Percentiles rank a stretch among this genome's conserved stretches.
Conservation (phyloP, 2,113 vertebrate genomes). For the Rutilus rutilus region DNA sequence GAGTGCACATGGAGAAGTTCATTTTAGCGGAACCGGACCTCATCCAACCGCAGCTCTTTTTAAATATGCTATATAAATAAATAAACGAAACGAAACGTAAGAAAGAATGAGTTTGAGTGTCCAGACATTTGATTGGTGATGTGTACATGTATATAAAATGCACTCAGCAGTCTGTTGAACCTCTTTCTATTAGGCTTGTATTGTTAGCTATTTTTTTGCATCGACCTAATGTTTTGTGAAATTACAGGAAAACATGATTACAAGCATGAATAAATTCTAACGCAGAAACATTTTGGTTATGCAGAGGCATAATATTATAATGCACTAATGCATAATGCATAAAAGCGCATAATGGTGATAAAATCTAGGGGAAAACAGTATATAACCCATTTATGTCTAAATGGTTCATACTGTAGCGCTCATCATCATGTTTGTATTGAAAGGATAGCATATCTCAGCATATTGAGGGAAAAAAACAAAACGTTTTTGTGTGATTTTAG, state of each 20-base stretch:
- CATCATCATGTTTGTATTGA: not conserved
- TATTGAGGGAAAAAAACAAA: not conserved
- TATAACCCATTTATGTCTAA: slow-evolving; percentile 64
- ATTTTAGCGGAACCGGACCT: too few relatives aligned
- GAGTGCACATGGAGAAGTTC: too few relatives aligned
- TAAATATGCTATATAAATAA: too few relatives aligned
- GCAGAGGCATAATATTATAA: not conserved
- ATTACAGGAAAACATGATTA: not conserved
- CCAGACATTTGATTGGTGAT: not conserved
- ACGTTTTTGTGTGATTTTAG: not conserved
- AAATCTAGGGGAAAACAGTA: slow-evolving; percentile 49
- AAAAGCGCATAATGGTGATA: slow-evolving; percentile 10
- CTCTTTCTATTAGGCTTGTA: not conserved
- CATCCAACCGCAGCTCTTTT: too few relatives aligned
- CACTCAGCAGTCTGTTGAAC: not conserved
- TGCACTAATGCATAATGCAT: slow-evolving; percentile 8
- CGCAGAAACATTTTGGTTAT: not conserved
- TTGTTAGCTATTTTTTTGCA: not conserved
- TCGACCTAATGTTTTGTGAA: slow-evolving; percentile 4
- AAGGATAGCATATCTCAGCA: not conserved
- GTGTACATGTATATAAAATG: not conserved
- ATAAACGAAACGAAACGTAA: not conserved
- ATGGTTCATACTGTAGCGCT: not conserved
- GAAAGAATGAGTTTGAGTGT: not conserved
- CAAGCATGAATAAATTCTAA: not conserved